phyloP scores from a whole-genome alignment of 2,888 invertebrate genomes.

The Epistrophe eligans region DNA sequence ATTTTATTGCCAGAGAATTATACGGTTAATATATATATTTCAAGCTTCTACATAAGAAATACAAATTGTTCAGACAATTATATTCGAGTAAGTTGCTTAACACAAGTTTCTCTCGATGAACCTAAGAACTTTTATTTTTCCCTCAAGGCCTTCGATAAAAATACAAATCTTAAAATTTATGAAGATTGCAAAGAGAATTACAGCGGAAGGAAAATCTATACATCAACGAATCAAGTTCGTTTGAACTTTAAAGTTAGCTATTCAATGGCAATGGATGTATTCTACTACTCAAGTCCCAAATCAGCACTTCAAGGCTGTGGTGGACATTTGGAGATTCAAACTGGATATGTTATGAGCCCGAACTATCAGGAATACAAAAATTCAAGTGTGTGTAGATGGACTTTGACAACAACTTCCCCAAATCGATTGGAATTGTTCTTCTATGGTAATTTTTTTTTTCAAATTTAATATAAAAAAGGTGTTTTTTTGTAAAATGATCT shows the following conservation, averaged over 20 bases:
- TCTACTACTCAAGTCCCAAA: conserved; percentile 77
- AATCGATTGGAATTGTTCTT: conserved; percentile 77
- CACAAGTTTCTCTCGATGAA: background rate
- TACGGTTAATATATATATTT: conserved; percentile 89
- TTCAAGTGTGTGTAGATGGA: conserved; percentile 86
- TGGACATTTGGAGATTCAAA: conserved; percentile 77
- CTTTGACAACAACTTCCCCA: conserved; percentile 85
- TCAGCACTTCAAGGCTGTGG: conserved; percentile 79
- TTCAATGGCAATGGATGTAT: background rate
- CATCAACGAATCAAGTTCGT: conserved; percentile 78
- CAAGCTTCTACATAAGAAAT: conserved; percentile 81
- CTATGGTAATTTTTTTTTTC: conserved; percentile 77
- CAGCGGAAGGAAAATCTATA: conserved; percentile 42
- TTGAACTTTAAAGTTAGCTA: conserved; percentile 44
- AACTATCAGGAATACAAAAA: conserved; percentile 86
- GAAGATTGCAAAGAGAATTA: conserved; percentile 54
- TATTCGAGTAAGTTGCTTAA: conserved; percentile 77
- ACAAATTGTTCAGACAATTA: conserved; percentile 36
- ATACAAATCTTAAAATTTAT: conserved; percentile 77
- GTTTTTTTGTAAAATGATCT: background rate
- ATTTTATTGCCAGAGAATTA: conserved; percentile 88
- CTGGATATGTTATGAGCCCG: conserved; percentile 86
- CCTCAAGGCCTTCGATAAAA: conserved; percentile 79
- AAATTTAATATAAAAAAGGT: background rate
- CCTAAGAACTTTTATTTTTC: background rate